These are phyloP conservation scores for Pogonomyrmex californicus DNA, from an alignment of 1,140 invertebrate genomes.

Conservation along the genomic window DNA sequence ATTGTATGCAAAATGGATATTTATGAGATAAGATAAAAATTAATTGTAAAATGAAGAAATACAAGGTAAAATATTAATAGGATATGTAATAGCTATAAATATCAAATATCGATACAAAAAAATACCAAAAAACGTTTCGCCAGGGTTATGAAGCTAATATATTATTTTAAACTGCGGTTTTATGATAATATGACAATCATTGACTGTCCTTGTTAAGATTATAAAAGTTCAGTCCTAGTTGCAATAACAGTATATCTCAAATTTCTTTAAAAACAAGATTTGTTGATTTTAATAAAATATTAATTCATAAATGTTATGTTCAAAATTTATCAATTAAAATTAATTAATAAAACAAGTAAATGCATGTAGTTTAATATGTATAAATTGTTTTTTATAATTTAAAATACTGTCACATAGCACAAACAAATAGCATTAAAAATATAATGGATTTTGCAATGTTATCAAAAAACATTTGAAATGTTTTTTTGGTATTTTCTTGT, in stretches of 20 bases:
- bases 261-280: not conserved
- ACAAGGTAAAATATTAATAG: too few species aligned
- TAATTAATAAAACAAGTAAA: not conserved
- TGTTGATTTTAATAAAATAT: slow-evolving; percentile 11
- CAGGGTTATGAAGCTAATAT: slow-evolving; percentile 11
- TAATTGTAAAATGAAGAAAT: not conserved
- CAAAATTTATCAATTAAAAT: not conserved
- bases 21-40: slow-evolving; percentile 31
- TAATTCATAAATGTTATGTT: not conserved
- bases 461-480: not conserved
- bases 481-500: slow-evolving; percentile 21
- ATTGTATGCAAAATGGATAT: not conserved
- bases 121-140: slow-evolving; percentile 20
- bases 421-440: not conserved
- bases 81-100: not conserved
- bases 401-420: not conserved
- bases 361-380: not conserved
- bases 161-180: slow-evolving; percentile 24
- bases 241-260: not conserved
- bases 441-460: not conserved
- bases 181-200: slow-evolving; percentile 21
- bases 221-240: not conserved
- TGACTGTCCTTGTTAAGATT: not conserved
- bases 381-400: not conserved
- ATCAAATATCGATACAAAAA: not conserved